Conservation (phyloP, 2,113 vertebrate genomes). For the Chlamydotis undulata region DNA sequence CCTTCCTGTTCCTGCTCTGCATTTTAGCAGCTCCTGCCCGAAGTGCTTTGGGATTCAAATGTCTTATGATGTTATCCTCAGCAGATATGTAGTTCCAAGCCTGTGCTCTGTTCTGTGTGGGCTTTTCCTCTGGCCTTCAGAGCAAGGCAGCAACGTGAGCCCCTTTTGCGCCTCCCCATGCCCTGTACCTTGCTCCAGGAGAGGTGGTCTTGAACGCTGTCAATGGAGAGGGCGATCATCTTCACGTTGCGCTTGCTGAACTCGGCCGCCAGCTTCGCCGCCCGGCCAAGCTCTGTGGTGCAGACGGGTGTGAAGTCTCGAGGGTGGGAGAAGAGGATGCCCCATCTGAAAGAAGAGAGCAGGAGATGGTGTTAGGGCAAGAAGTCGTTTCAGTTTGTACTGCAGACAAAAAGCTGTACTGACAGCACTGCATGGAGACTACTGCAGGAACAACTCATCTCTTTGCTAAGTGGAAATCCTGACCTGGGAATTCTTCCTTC, state of each 20-base stretch:
- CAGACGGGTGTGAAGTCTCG: slow-evolving; percentile 95
- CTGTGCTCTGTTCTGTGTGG: background rate
- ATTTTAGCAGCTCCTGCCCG: background rate
- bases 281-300: slow-evolving; percentile 93
- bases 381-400: rapidly evolving
- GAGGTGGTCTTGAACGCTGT: slow-evolving; percentile 90
- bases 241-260: slow-evolving; percentile 91
- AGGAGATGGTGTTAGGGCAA: background rate
- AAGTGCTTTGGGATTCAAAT: background rate
- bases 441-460: background rate
- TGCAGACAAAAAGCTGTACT: background rate
- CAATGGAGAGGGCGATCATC: slow-evolving; percentile 94
- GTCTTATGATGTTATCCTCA: background rate
- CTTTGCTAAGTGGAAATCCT: background rate
- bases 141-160: background rate
- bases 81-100: background rate
- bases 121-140: background rate
- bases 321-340: slow-evolving; percentile 95
- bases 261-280: slow-evolving; percentile 80
- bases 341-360: slow-evolving; percentile 83
- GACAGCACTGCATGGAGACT: rapidly evolving
- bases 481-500: background rate
- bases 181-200: slow-evolving; percentile 88
- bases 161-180: rapidly evolving
- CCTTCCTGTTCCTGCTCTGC: background rate